Base-by-base conservation (phyloP, 1,140 invertebrate species). In the Idris sp. region DNA sequence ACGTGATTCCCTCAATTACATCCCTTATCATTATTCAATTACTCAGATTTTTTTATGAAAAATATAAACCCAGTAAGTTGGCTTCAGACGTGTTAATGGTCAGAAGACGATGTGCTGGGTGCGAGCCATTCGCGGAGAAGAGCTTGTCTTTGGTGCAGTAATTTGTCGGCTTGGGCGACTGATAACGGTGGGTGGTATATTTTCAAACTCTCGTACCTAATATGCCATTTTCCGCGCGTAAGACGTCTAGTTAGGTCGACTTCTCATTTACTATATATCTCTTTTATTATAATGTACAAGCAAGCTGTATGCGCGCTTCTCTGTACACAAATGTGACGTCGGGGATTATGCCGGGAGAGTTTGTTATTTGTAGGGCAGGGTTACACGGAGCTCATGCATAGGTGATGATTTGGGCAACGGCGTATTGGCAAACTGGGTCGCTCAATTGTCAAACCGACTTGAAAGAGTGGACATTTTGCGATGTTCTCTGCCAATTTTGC, bases 141-240 rank as follows among this genome's bases (percentile, higher is more conserved):
- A 67, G 68, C 62, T 67, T 81, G 79, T 81, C 53, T 84, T 84
- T 81, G 59, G 77, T 77, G 83, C 83, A 85, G 84, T 86, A 86
- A 86, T 86, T 86, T 86, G 84, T 86, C 83, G 83, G 82, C 83
- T 84, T 79, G 82, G 79, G 76, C 79, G 78, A 79, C 83, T 85
- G 84, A 86, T 86, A 86, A 86, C 83, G 71, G 78, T 74, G 74
- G 78, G 72, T 83, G 84, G 84, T 86, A 83, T 83, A 85, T 86
- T 84, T 81, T 83, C 78, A 61, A 68, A 40, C 43, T 49, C 71
- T 76, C 49, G 46, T 74, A n/a, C n/a, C n/a, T n/a, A n/a, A n/a
- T n/a, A n/a, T 43, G 67, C 65, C 56, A 76, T 73, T 76, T 51
- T 74, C 77, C 56, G 48, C 78, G 68, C 79, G 71, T 77, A 82